These are phyloP conservation scores for Eonycteris spelaea DNA, from an alignment of 2,113 vertebrate species.

Conservation along the genomic window DNA sequence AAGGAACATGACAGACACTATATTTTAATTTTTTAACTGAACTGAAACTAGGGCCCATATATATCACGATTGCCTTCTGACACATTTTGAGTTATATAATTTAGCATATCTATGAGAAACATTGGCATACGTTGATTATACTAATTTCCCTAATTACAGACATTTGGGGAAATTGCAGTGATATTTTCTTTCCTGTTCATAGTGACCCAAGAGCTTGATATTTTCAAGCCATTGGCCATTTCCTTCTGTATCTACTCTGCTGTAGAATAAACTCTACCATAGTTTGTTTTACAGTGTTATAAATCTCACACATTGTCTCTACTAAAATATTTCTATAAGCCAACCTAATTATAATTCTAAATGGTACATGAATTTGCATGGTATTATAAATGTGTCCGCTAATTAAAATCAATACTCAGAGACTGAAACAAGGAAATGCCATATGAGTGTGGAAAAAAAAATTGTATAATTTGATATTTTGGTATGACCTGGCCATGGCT, in stretches of 20 bases:
- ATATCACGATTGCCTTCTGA: neutral
- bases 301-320: neutral
- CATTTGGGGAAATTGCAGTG: conserved; percentile 35
- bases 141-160: conserved; percentile 40
- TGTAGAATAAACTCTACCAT: neutral
- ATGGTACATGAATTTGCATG: conserved; percentile 6
- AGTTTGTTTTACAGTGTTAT: neutral
- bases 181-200: neutral
- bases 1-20: neutral
- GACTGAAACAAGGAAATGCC: neutral
- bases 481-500: neutral
- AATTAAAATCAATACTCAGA: neutral
- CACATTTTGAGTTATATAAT: conserved; percentile 25
- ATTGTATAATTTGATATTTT: neutral
- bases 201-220: neutral
- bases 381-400: neutral
- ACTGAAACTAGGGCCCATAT: neutral
- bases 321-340: conserved; percentile 9
- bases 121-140: conserved; percentile 35
- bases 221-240: conserved; percentile 9
- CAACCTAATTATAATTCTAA: conserved; percentile 11
- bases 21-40: neutral
- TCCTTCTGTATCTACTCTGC: neutral
- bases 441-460: neutral
- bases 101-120: conserved; percentile 34